Conservation (phyloP, 2,113 vertebrate species). For the Mus pahari region DNA sequence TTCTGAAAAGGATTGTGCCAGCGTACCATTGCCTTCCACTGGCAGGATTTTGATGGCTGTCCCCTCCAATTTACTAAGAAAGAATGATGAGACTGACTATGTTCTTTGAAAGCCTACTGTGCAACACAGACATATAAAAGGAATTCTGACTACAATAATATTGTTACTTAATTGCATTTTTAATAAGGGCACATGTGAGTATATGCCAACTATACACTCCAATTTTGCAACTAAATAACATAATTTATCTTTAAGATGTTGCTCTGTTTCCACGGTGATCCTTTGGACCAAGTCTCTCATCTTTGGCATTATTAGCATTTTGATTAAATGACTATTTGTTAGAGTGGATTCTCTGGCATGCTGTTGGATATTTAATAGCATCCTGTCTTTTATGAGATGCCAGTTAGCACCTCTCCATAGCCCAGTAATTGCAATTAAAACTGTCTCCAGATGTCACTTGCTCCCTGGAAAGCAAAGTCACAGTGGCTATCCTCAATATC, state of each 20-base stretch:
- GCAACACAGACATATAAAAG: background rate
- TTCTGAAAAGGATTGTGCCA: background rate
- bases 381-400: background rate
- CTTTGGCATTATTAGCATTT: background rate
- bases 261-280: background rate
- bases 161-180: conserved; percentile 18
- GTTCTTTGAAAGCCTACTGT: background rate
- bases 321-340: background rate
- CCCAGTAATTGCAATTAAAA: background rate
- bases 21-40: background rate
- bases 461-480: background rate
- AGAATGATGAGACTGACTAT: background rate
- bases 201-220: background rate
- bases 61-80: conserved; percentile 31
- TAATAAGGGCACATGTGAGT: background rate
- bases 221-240: background rate
- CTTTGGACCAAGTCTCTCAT: background rate
- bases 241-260: background rate
- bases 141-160: background rate
- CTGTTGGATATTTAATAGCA: too few species aligned
- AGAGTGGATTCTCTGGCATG: fast-evolving
- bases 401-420: background rate
- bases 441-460: background rate
- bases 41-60: background rate
- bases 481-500: background rate